Conservation (phyloP, 1,140 invertebrate species). For the Mycetomoellerius zeteki region DNA sequence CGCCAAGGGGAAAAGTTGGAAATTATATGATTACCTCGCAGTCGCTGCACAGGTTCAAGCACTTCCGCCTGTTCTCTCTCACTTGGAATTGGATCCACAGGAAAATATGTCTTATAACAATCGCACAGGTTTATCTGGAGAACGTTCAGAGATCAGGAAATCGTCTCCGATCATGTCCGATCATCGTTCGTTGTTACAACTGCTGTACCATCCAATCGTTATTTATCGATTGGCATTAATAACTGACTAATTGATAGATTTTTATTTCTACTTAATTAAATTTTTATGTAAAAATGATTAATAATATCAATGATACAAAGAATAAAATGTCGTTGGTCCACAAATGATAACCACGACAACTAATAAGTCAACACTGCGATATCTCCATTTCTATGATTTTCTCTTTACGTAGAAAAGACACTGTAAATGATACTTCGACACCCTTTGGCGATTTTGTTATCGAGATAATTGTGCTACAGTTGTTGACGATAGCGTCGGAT, state of each 20-base stretch:
- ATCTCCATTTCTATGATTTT: not conserved
- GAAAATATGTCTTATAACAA: conserved; percentile 47
- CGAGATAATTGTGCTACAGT: conserved; percentile 45
- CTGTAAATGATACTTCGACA: not conserved
- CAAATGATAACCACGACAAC: not conserved
- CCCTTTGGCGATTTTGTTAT: conserved; percentile 31
- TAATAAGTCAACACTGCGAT: not conserved
- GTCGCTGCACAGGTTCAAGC: conserved; percentile 17
- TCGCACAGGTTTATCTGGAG: conserved; percentile 5
- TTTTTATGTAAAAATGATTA: not conserved
- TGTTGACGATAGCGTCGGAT: conserved; percentile 33
- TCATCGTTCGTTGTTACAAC: not conserved
- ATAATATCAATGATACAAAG: not conserved
- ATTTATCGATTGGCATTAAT: not conserved
- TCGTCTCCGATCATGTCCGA: not conserved
- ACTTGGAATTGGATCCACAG: conserved; percentile 43
- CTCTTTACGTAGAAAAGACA: not conserved
- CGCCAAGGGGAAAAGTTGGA: conserved; percentile 53
- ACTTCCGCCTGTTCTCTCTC: conserved; percentile 5
- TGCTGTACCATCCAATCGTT: not conserved
- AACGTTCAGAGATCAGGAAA: conserved; percentile 13
- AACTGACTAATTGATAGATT: not conserved
- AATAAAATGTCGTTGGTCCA: not conserved
- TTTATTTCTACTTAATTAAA: not conserved
- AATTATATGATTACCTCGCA: conserved; percentile 42